Conservation (phyloP, 2,113 vertebrate genomes). For the Climacteris rufus region DNA sequence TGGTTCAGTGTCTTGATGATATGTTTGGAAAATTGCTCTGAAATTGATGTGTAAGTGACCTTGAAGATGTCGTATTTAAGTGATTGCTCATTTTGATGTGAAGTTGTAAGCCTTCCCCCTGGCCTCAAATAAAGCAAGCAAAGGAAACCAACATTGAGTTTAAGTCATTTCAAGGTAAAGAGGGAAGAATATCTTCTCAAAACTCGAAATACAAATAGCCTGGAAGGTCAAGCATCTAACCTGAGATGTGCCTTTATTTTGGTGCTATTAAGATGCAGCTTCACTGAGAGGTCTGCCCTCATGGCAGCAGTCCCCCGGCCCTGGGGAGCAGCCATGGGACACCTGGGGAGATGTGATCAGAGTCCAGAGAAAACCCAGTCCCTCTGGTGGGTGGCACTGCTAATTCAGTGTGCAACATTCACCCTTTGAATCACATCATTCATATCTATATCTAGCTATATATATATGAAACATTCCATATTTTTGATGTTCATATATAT, state of each 20-base stretch:
- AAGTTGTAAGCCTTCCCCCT: not conserved
- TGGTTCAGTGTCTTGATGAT: conserved; percentile 37
- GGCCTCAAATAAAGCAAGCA: not conserved
- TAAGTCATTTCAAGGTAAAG: not conserved
- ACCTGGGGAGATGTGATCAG: accelerated
- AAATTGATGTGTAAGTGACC: conserved; percentile 53
- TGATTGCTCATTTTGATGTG: conserved; percentile 14
- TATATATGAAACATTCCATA: not conserved
- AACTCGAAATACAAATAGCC: not conserved
- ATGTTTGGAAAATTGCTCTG: conserved; percentile 42
- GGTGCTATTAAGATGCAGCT: not conserved
- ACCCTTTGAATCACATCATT: not conserved
- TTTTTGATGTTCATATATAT: not conserved
- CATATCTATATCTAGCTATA: not conserved
- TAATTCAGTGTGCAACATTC: not conserved
- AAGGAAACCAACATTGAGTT: not conserved
- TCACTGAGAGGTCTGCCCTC: not conserved
- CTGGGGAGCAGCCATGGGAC: not conserved
- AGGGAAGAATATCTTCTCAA: not conserved
- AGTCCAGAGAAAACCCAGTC: not conserved
- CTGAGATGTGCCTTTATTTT: not conserved
- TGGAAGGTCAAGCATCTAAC: not conserved
- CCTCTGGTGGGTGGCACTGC: not conserved
- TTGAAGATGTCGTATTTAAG: conserved; percentile 28
- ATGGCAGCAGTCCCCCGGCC: not conserved